Base-by-base conservation (phyloP, 2,797 vertebrate genomes). In the Salarias fasciatus region DNA sequence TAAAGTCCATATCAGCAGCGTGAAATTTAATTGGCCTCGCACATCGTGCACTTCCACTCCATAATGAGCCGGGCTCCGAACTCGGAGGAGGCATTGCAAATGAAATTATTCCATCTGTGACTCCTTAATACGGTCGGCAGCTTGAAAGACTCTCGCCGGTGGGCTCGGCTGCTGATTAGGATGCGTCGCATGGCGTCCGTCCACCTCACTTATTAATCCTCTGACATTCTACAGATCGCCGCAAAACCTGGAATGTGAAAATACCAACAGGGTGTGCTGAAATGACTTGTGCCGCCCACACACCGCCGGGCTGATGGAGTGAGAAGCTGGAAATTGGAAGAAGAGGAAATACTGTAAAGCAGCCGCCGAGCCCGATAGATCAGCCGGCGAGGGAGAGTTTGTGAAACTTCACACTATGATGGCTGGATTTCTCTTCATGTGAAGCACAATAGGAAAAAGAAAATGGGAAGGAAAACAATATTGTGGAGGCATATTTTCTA, bases 221-320 rank as follows among this genome's bases (percentile, higher is more conserved):
- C 71, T 87, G 88, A 88, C 84, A 89, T 85, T 84, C 83, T 73
- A 71, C 67, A 83, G 52, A 85, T 80, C 82, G 79, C 79, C n/a
- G 49, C 61, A 82, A 73, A 81, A 74, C 53, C 75, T 72, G 60
- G 82, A 86, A 72, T 75, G 69, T 78, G 69, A 70, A 78, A 85
- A 86, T 78, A 84, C 73, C 62, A 68, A 70, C 47, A 31, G 67
- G 73, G 51, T 13, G 15, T 53, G 44, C 64, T 64, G 51, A 52
- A 31, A 71, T 38, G 55, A 60, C 75, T 85, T 43, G 53, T 56
- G 57, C 50, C 76, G 43, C 78, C 78, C 79, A 83, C 83, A 47
- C 48, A 67, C 38, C 13, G 45, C 46, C 13, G 24, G 56, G 44
- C 33, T 65, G 62, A 72, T 53, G 68, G 62, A 71, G 44, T 33